Conservation (phyloP, 2,113 vertebrate genomes). For the Oreochromis niloticus region DNA sequence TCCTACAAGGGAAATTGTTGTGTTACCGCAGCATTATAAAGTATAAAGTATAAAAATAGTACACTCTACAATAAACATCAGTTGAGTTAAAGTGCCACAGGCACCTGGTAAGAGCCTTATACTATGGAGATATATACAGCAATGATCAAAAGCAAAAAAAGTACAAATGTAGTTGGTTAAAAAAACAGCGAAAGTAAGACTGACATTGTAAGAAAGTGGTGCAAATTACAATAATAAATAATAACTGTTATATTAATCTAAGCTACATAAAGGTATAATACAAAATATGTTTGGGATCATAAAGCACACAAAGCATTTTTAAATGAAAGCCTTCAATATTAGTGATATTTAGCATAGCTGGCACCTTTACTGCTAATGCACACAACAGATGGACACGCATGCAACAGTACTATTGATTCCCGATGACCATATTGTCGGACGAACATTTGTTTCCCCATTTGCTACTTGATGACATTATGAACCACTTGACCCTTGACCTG, state of each 20-base stretch:
- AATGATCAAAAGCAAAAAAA: neutral
- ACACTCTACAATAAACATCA: neutral
- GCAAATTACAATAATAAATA: neutral
- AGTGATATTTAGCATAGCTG: neutral
- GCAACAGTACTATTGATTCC: conserved; percentile 17
- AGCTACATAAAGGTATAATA: neutral
- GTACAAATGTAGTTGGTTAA: neutral
- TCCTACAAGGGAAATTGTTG: neutral
- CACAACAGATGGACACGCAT: neutral
- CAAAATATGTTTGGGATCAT: neutral
- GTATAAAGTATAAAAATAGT: neutral
- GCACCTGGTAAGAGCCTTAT: neutral
- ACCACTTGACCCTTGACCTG: conserved; percentile 22
- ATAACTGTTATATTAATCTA: neutral
- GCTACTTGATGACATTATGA: conserved; percentile 9
- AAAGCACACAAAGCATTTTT: neutral
- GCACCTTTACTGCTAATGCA: neutral
- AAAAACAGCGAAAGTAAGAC: neutral
- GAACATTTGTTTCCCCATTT: neutral
- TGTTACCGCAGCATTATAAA: neutral
- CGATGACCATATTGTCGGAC: neutral
- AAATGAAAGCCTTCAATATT: neutral
- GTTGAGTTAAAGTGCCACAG: neutral
- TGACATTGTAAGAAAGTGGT: neutral
- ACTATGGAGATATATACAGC: neutral